phyloP scores from a whole-genome alignment of 2,888 invertebrate genomes.

The Drosophila rubida region DNA sequence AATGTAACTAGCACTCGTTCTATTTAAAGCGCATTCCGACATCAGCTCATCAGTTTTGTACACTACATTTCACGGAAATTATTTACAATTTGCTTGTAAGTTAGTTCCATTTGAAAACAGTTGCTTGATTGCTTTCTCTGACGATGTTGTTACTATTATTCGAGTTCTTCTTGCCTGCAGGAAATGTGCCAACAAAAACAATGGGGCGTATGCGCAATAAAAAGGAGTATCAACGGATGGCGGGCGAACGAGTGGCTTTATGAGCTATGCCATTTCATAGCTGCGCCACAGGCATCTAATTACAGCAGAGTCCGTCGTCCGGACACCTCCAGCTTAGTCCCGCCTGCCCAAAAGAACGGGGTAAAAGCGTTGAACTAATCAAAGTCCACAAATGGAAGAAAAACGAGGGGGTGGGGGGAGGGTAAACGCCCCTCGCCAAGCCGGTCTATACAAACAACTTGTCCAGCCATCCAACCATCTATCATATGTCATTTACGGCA shows the following conservation, averaged over 20 bases:
- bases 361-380: conserved; percentile 44
- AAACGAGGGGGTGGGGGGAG: too few relatives aligned
- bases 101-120: conserved; percentile 31
- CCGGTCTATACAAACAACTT: background rate
- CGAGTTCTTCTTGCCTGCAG: conserved; percentile 22
- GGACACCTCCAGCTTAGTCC: conserved; percentile 28
- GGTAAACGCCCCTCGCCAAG: conserved; percentile 6
- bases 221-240: conserved; percentile 37
- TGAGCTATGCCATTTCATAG: conserved; percentile 12
- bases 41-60: background rate
- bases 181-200: conserved; percentile 46
- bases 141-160: conserved; percentile 7
- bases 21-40: background rate
- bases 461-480: conserved; percentile 22
- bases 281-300: conserved; percentile 44
- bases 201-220: conserved; percentile 66
- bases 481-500: conserved; percentile 66
- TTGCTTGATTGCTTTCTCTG: conserved; percentile 9
- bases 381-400: conserved; percentile 11
- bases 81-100: conserved; percentile 13
- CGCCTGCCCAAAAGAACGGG: conserved; percentile 45
- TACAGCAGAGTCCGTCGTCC: conserved; percentile 22
- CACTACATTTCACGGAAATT: conserved; percentile 10
- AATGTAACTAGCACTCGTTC: background rate
- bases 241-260: conserved; percentile 29